Base-by-base conservation (phyloP, 2,888 invertebrate species). In the Tenthredo notha region DNA sequence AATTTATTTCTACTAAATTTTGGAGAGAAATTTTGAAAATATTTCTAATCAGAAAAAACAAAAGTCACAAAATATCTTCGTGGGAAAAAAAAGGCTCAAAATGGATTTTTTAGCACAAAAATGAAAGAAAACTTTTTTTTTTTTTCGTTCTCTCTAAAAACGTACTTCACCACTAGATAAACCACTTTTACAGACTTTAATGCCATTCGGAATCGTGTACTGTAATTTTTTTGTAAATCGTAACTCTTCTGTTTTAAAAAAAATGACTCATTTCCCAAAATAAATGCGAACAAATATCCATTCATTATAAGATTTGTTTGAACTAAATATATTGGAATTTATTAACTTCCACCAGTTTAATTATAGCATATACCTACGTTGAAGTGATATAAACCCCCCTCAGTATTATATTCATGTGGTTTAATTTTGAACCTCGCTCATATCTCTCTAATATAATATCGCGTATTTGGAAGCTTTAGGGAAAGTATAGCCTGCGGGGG, bases 371-470 rank as follows among this genome's bases (percentile, higher is more conserved):
- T 67, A 54, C 54, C 54, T 54, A 67, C 18, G 33, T 67, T 29
- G 33, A 18, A 67, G 33, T 33, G 33, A 33, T 67, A 33, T 54
- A 18, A 47, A 67, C 67, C 25, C 18, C 18, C 18, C 33, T 33
- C 67, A 18, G 67, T 86, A 85, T 77, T 86, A 72, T 18, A 40
- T 61, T 50, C 43, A 85, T 74, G 43, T 84, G 84, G 86, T 85
- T 80, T 84, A 85, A 86, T 86, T 85, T 86, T 86, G 86, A 65
- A 61, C 40, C 65, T 72, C 33, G 29, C 37, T 67, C 72, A 74
- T 43, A 74, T 43, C 72, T n/a, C 54, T 61, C 21, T 61, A 10
- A 67, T 37, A 40, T 43, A 74, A 74, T 74, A 74, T 74, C 12
- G 61, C 72, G 15, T 43, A 74, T 74, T 21, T 43, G 21, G 43